Conservation (phyloP, 2,797 vertebrate species). For the Neosilurus mollespiculum region DNA sequence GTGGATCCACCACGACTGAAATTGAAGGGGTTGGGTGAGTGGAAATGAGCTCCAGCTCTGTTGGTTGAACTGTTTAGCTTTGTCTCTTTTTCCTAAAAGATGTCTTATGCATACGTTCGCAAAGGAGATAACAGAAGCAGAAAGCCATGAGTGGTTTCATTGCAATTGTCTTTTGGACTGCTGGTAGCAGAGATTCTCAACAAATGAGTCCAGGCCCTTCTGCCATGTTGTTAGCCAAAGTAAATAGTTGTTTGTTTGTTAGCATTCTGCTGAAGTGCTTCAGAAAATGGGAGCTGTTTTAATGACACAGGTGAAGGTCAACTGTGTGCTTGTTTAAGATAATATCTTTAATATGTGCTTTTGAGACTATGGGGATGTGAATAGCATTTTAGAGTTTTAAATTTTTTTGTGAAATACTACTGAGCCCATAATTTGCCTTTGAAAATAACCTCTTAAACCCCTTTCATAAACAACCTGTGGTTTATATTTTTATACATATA, state of each 20-base stretch:
- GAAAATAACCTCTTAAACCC: too few relatives aligned
- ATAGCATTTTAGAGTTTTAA: neutral
- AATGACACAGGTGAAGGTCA: neutral
- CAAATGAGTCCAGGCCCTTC: too few relatives aligned
- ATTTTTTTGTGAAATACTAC: neutral
- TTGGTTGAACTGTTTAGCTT: neutral
- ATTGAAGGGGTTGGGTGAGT: neutral
- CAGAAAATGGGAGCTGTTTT: neutral
- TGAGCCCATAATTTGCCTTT: too few relatives aligned
- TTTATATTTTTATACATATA: too few relatives aligned
- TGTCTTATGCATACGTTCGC: neutral
- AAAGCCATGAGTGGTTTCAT: neutral
- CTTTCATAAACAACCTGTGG: too few relatives aligned
- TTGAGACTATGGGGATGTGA: neutral
- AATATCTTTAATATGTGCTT: neutral
- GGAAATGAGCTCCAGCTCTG: neutral
- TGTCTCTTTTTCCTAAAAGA: neutral
- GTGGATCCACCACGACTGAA: neutral
- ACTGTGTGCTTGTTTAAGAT: neutral
- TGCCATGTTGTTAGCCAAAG: too few relatives aligned
- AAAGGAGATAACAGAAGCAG: neutral
- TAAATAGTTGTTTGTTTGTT: too few relatives aligned
- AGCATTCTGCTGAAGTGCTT: neutral
- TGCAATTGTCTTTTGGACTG: neutral
- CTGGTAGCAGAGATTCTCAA: neutral